Percentiles rank a stretch among this genome's conserved stretches.
Conservation (phyloP, 2,113 vertebrate genomes). For the Serilophus lunatus region DNA sequence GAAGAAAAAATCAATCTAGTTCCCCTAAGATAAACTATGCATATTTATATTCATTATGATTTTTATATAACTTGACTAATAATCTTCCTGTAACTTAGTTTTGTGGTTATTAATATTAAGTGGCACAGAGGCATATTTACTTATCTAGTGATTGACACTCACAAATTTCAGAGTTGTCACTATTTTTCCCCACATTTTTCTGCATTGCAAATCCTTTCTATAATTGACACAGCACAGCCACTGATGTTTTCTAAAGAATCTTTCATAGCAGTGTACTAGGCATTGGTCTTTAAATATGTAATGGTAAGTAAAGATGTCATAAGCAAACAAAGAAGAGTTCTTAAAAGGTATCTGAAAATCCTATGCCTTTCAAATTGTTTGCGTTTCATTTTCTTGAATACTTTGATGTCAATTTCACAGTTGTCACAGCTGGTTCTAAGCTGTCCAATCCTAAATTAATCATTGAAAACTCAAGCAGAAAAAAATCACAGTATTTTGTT, state of each 20-base stretch:
- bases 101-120: not conserved
- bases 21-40: not conserved
- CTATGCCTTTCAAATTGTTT: not conserved
- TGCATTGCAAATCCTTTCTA: not conserved
- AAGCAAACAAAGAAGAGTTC: not conserved
- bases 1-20: not conserved
- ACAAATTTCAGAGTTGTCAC: not conserved
- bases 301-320: not conserved
- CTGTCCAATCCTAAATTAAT: not conserved
- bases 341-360: not conserved
- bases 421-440: not conserved
- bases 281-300: not conserved
- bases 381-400: not conserved
- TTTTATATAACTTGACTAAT: not conserved
- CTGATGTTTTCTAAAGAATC: not conserved
- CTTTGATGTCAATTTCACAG: constrained; percentile 30
- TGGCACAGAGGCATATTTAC: not conserved
- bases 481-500: not conserved
- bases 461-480: not conserved
- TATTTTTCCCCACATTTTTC: not conserved
- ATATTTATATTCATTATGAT: not conserved
- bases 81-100: not conserved
- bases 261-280: not conserved
- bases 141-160: not conserved
- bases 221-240: not conserved